Conservation (phyloP, 2,888 invertebrate species). For the Pteria penguin region DNA sequence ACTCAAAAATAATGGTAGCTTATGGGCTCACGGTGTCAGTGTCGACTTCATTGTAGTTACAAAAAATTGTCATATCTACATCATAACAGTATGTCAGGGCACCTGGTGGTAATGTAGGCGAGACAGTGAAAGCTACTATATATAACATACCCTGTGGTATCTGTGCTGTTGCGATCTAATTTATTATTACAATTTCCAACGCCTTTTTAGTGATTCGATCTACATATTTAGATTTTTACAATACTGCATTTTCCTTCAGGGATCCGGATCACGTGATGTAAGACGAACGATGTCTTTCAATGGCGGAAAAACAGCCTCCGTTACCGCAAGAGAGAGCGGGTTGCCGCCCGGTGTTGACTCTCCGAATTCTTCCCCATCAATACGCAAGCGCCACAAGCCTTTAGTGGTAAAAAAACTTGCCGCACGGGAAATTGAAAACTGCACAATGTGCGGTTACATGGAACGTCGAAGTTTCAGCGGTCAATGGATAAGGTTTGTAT, state of each 20-base stretch:
- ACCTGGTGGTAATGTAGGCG: too few relatives aligned
- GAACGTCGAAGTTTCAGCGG: constrained; percentile 57
- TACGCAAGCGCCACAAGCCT: constrained; percentile 54
- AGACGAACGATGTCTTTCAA: constrained; percentile 55
- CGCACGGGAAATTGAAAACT: constrained; percentile 49
- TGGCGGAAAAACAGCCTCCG: background rate
- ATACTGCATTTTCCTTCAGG: background rate
- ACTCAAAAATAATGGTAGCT: too few relatives aligned
- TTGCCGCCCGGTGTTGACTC: constrained; percentile 18
- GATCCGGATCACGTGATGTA: constrained; percentile 48
- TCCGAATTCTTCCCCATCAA: constrained; percentile 38
- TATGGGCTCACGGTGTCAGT: too few relatives aligned
- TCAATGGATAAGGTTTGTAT: constrained; percentile 61
- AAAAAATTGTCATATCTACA: too few relatives aligned
- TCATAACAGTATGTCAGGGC: too few relatives aligned
- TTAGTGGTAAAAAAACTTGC: constrained; percentile 59
- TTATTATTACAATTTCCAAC: too few relatives aligned
- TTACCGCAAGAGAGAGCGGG: constrained; percentile 1
- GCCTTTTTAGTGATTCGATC: too few relatives aligned
- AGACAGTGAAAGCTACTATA: too few relatives aligned
- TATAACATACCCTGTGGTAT: too few relatives aligned
- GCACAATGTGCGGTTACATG: constrained; percentile 53
- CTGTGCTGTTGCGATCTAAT: too few relatives aligned
- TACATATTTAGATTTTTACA: background rate
- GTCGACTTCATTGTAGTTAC: too few relatives aligned